These are phyloP conservation scores for Daphoenositta chrysoptera DNA, from an alignment of 2,113 vertebrate species.

Conservation along the genomic window DNA sequence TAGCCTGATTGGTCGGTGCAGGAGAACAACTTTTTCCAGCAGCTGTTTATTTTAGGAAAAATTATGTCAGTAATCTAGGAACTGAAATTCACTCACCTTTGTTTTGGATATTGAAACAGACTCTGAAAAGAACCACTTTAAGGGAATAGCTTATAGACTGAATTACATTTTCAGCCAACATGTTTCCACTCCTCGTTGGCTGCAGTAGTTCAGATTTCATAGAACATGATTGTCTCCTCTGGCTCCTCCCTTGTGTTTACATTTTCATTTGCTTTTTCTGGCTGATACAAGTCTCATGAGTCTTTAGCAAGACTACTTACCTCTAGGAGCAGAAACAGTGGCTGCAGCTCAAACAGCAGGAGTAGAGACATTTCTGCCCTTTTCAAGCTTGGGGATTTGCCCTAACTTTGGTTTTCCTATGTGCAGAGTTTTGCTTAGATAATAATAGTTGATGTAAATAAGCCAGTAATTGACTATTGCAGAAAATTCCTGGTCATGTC, in stretches of 20 bases:
- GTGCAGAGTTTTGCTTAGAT: neutral
- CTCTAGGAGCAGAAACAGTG: constrained; percentile 17
- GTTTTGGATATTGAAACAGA: neutral
- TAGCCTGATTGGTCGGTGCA: neutral
- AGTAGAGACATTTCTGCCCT: neutral
- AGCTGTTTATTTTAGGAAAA: neutral
- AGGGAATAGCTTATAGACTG: neutral
- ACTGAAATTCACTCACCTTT: neutral
- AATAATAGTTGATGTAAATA: neutral
- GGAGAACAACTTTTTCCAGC: neutral
- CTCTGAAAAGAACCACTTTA: neutral
- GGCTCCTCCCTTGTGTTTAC: constrained; percentile 83
- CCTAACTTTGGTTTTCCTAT: neutral
- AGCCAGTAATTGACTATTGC: neutral
- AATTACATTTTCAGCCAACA: neutral
- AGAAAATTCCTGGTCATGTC: neutral
- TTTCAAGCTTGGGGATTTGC: neutral
- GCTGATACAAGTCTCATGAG: constrained; percentile 62
- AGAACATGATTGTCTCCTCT: constrained; percentile 46
- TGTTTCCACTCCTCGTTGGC: constrained; percentile 9
- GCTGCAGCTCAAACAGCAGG: neutral
- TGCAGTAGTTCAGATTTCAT: constrained; percentile 77
- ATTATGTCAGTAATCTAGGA: neutral
- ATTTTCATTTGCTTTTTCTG: constrained; percentile 80
- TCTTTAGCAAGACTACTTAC: constrained; percentile 65